Conservation (phyloP, 1,140 invertebrate species). For the Conus betulinus region DNA sequence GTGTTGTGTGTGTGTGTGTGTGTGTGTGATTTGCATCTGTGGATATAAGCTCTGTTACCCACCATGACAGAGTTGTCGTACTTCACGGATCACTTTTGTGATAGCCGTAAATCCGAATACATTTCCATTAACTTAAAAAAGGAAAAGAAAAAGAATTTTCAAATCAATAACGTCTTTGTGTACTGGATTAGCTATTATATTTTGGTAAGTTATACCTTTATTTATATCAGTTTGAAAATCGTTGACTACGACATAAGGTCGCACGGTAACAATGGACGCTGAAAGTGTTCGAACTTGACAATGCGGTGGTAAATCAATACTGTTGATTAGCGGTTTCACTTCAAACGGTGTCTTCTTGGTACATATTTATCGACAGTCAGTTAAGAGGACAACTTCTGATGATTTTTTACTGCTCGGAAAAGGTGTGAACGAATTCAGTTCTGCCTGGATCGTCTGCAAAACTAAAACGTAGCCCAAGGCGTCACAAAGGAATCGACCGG, state of each 20-base stretch:
- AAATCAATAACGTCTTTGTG: no score
- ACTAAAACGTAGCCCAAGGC: background rate
- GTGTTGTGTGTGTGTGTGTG: no score
- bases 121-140: no score
- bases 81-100: no score
- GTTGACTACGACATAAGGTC: conserved; percentile 18
- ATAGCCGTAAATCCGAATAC: no score
- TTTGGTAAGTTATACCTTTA: background rate
- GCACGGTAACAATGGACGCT: conserved; percentile 29
- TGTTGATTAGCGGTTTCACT: background rate
- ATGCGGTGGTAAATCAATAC: background rate
- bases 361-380: background rate
- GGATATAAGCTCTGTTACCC: no score
- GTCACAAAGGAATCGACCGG: background rate
- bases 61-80: no score
- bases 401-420: background rate
- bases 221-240: background rate
- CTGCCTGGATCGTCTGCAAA: background rate
- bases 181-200: no score
- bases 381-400: background rate
- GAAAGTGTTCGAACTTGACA: conserved; percentile 13
- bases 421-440: background rate
- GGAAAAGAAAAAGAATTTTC: no score
- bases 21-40: no score
- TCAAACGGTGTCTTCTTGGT: no score